These are phyloP conservation scores for Fragum sueziense DNA, from an alignment of 2,888 invertebrate genomes.

Conservation along the genomic window DNA sequence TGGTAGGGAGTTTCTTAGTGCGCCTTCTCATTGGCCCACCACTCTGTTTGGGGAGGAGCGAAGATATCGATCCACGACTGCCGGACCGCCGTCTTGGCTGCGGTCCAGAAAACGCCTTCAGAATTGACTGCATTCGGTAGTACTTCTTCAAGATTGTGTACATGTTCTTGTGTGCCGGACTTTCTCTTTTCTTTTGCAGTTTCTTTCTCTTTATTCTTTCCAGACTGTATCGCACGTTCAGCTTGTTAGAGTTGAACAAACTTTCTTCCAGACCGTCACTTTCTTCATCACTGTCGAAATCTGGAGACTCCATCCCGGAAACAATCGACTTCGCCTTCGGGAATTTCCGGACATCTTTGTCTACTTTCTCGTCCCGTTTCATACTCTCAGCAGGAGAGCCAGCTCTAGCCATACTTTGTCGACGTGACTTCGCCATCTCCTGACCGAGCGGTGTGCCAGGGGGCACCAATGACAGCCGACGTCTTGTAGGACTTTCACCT, in stretches of 20 bases:
- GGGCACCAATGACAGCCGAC: conserved; percentile 22
- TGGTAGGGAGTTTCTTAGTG: background rate
- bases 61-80: conserved; percentile 5
- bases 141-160: conserved; percentile 44
- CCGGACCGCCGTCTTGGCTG: background rate
- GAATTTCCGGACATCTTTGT: background rate
- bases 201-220: conserved; percentile 44
- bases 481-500: background rate
- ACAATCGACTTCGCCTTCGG: conserved; percentile 38
- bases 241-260: conserved; percentile 53
- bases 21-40: background rate
- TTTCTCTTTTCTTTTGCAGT: conserved; percentile 10
- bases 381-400: background rate
- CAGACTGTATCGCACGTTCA: conserved; percentile 58
- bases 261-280: conserved; percentile 31
- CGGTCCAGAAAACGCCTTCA: conserved; percentile 34
- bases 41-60: background rate
- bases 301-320: conserved; percentile 38
- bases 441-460: conserved; percentile 1
- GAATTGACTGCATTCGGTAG: conserved; percentile 43
- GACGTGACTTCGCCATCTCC: conserved; percentile 1
- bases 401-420: background rate
- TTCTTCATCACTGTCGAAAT: conserved; percentile 32
- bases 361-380: background rate
- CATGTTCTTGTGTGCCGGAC: background rate